phyloP scores from a whole-genome alignment of 1,140 invertebrate genomes.

The Saxidomus purpurata region DNA sequence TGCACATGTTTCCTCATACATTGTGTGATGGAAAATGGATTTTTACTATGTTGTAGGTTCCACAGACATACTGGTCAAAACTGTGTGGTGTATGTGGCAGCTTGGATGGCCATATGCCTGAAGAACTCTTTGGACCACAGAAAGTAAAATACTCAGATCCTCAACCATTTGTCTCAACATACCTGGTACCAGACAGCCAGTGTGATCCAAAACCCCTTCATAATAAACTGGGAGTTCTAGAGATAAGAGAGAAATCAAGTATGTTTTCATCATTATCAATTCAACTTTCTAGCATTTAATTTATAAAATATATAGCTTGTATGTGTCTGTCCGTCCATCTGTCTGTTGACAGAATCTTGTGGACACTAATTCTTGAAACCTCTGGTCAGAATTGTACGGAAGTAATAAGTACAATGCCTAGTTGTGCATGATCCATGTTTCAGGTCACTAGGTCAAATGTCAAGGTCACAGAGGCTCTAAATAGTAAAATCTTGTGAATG shows the following conservation, averaged over 20 bases:
- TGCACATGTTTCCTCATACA: too few relatives aligned
- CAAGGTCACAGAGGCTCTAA: too few relatives aligned
- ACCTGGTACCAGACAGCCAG: conserved; percentile 20
- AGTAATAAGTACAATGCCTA: too few relatives aligned
- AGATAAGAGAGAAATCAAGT: conserved; percentile 40
- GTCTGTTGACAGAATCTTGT: too few relatives aligned
- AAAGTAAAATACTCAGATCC: conserved; percentile 10
- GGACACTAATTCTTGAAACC: too few relatives aligned
- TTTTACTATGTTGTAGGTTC: conserved; percentile 18
- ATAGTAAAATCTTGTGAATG: too few relatives aligned
- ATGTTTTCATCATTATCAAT: conserved; percentile 34
- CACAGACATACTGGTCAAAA: background rate
- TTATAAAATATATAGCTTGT: too few relatives aligned
- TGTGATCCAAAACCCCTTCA: conserved; percentile 31
- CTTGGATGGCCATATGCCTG: background rate
- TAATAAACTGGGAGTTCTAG: conserved; percentile 7
- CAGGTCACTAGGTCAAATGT: too few relatives aligned
- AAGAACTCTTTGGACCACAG: conserved; percentile 9
- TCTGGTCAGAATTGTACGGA: too few relatives aligned
- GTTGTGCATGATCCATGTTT: too few relatives aligned
- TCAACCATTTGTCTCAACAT: conserved; percentile 3
- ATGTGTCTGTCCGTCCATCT: too few relatives aligned
- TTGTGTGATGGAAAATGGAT: too few relatives aligned
- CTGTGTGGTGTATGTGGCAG: conserved; percentile 57
- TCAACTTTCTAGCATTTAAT: background rate